A percentile compares a stretch with the other conserved stretches of the same genome.
Evolutionary conservation across 2,888 invertebrate genomes (phyloP).

Genomic region (Biston stratarius): DNA sequence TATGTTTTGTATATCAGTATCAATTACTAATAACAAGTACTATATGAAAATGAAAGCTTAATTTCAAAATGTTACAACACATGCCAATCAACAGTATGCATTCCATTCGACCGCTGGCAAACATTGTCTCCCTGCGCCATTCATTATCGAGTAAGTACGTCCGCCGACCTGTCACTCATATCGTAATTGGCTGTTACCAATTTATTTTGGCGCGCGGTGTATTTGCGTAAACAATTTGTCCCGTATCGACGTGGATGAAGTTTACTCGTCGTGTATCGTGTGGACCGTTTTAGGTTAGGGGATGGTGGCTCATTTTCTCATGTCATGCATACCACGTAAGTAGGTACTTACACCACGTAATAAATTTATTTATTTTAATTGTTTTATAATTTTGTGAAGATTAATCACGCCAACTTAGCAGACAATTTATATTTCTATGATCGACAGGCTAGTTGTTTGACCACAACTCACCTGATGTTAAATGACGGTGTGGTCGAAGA

Average conservation of each 20-base stretch:
- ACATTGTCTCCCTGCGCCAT: constrained; percentile 16
- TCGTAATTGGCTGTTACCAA: constrained; percentile 47
- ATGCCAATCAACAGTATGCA: constrained; percentile 5
- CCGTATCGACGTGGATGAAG: constrained; percentile 39
- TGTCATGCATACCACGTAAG: background rate
- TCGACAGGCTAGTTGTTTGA: too few species aligned
- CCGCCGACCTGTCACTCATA: constrained; percentile 39
- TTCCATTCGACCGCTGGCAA: constrained; percentile 6
- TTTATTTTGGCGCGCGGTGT: constrained; percentile 51
- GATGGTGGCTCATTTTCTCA: background rate
- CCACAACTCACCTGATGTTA: too few species aligned
- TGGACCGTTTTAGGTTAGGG: constrained; percentile 2
- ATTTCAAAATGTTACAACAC: constrained; percentile 1
- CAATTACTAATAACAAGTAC: background rate
- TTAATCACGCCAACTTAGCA: too few species aligned
- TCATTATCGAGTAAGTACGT: constrained; percentile 43
- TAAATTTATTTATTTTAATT: too few species aligned
- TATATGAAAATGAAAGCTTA: background rate
- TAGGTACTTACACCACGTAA: too few species aligned
- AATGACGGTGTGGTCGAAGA: too few species aligned
- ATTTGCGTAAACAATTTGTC: constrained; percentile 57
- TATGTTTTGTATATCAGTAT: background rate
- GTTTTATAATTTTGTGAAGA: too few species aligned
- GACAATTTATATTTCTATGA: too few species aligned
- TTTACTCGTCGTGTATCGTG: constrained; percentile 14